phyloP scores from a whole-genome alignment of 2,888 invertebrate genomes.

The Petrophora chlorosata region DNA sequence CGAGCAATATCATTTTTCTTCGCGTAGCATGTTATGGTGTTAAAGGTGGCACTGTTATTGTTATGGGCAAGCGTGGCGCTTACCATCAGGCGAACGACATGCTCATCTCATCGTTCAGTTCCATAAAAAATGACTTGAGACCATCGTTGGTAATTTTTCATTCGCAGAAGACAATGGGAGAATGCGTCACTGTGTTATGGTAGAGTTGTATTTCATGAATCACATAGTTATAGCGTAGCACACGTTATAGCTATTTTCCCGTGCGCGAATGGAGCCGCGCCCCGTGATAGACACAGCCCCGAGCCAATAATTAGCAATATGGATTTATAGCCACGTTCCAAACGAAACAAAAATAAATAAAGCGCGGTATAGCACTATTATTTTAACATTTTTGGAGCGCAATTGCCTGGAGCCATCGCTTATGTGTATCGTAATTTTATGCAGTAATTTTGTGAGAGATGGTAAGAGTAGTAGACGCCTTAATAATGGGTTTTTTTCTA shows the following conservation, averaged over 20 bases:
- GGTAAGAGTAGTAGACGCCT: not conserved
- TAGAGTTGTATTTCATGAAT: no score
- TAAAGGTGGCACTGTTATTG: no score
- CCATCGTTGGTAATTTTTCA: no score
- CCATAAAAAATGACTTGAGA: no score
- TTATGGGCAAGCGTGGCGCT: no score
- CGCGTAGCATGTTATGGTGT: no score
- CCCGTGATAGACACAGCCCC: conserved; percentile 50
- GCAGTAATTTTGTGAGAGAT: conserved; percentile 2
- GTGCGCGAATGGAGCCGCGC: conserved; percentile 41
- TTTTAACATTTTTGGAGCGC: conserved; percentile 43
- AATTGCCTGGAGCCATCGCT: conserved; percentile 53
- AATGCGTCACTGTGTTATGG: no score
- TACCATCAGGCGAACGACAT: no score
- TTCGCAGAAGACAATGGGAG: no score
- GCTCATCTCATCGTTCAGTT: no score
- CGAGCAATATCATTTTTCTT: no score
- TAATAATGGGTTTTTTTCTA: no score
- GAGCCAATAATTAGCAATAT: conserved; percentile 67
- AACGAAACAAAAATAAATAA: conserved; percentile 54
- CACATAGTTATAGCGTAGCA: not conserved
- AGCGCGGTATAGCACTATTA: conserved; percentile 38
- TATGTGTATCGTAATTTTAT: conserved; percentile 21
- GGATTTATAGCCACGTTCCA: conserved; percentile 64
- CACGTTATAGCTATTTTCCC: not conserved